Conservation (phyloP, 2,113 vertebrate species). For the Tretioscincus oriximinensis region DNA sequence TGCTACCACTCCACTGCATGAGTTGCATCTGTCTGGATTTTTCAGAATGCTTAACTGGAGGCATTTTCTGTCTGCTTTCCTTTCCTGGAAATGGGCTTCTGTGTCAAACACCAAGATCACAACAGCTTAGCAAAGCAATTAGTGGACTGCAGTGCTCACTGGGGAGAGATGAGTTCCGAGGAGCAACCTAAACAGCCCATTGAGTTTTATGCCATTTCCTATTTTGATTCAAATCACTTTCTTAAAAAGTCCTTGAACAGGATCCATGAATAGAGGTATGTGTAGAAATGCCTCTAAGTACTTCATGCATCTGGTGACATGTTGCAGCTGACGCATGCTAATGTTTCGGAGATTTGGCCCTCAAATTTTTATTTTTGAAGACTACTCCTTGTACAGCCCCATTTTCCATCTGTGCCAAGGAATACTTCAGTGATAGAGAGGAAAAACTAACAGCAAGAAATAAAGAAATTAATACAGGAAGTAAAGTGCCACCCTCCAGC, state of each 20-base stretch:
- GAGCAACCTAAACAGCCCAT: background rate
- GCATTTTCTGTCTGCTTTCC: background rate
- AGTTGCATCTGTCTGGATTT: conserved; percentile 14
- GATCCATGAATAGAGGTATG: background rate
- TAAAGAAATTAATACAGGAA: conserved; percentile 16
- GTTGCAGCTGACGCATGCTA: background rate
- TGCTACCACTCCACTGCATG: background rate
- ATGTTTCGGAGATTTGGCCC: background rate
- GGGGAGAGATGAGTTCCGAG: fast-evolving
- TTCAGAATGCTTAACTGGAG: conserved; percentile 44
- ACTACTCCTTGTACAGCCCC: background rate
- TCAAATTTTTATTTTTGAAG: conserved; percentile 33
- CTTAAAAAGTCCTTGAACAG: conserved; percentile 35
- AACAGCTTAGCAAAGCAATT: background rate
- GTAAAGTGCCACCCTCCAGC: conserved; percentile 20
- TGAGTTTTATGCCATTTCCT: background rate
- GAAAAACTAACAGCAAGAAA: conserved; percentile 4
- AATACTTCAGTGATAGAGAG: background rate
- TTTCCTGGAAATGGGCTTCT: background rate
- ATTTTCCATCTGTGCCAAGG: conserved; percentile 16
- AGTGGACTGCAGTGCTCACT: background rate
- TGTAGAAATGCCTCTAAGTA: conserved; percentile 15
- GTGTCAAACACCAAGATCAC: background rate
- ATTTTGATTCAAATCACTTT: conserved; percentile 26
- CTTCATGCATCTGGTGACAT: conserved; percentile 7